Conservation (phyloP, 2,888 invertebrate species). For the Eilema depressum region DNA sequence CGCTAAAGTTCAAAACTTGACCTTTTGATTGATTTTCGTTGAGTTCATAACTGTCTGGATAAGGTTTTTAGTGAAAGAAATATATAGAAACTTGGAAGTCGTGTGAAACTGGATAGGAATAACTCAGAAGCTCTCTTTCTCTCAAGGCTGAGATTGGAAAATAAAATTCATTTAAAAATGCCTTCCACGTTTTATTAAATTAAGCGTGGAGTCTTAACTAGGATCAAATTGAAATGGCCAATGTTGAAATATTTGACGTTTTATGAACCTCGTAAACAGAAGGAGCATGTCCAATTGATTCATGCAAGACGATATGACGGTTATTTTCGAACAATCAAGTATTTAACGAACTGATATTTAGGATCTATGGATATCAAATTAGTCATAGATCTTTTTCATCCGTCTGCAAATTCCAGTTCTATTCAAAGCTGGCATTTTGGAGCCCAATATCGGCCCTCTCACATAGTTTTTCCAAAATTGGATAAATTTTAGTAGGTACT, state of each 20-base stretch:
- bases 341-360: conserved; percentile 21
- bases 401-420: neutral
- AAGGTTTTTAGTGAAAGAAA: no score
- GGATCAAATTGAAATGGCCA: neutral
- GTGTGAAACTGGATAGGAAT: no score
- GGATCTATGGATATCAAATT: conserved; percentile 35
- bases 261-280: conserved; percentile 15
- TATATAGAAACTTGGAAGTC: no score
- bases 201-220: conserved; percentile 6
- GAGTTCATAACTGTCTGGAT: no score
- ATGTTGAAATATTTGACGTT: conserved; percentile 21
- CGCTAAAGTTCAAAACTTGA: no score
- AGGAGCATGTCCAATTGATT: conserved; percentile 34
- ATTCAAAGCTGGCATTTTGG: neutral
- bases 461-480: no score
- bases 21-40: no score
- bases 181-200: neutral
- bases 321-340: conserved; percentile 19
- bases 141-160: neutral
- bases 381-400: conserved; percentile 23
- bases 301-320: conserved; percentile 16
- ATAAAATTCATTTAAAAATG: neutral
- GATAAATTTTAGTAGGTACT: no score
- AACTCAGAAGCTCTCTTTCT: no score
- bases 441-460: no score